Evolutionary conservation across 2,113 vertebrate species (phyloP), one percentile per base, ranked within the genome.

Genomic region (Cynoglossus semilaevis): DNA sequence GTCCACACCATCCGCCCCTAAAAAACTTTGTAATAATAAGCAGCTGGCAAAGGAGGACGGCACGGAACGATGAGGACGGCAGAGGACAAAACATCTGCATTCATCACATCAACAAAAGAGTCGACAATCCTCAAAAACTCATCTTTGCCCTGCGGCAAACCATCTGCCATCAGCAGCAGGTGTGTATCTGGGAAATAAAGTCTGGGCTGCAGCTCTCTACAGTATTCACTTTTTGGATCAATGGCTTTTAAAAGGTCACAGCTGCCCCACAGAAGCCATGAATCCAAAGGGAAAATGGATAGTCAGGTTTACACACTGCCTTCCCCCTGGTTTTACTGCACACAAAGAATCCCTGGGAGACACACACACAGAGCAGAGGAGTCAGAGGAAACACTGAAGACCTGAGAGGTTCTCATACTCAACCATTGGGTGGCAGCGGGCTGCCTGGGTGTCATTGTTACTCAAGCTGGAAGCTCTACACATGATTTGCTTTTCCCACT

Each of bases 401-500:
- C 55, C 47, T 46, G 65, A 73, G 44, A 63, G 62, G 71, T 61
- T 69, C 64, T 63, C 40, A 15, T 42, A 44, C 64, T 60, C 58
- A 67, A 16, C 47, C 46, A 52, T 51, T 59, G 79, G 70, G 62
- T 54, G 75, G 63, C 58, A 42, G 41, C 71, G 67, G 44, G 44
- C 76, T 72, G 63, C 58, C 67, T 41, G 41, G 62, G 54, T 54
- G 76, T 79, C 80, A 83, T 79, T 80, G 85, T 85, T 84, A 78
- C 84, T 51, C 54, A 14, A 45, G 35, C 63, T 61, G 51, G 80
- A 76, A 76, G 67, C 74, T 74, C 63, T 63, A 70, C 80, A 71
- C 72, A 75, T 66, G 50, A 84, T 86, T 87, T 86, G 77, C 81
- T 82, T 83, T 88, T 87, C 85, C 78, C 76, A 88, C 84, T 85